These are phyloP conservation scores for Yponomeuta evonymella DNA, from an alignment of 2,888 invertebrate species.

Conservation along the genomic window DNA sequence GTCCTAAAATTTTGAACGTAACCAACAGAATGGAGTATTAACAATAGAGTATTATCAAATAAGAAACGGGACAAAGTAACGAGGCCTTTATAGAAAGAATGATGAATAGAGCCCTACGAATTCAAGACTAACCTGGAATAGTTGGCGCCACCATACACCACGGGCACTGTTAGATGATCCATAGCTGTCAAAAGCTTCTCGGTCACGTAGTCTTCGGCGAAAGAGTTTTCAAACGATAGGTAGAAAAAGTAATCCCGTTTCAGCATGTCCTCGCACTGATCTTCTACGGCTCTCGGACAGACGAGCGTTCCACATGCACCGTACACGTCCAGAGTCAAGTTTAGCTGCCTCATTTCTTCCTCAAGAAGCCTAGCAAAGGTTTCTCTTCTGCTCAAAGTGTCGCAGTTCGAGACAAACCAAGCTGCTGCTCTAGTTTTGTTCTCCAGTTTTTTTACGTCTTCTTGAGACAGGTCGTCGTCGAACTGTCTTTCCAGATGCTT, in stretches of 20 bases:
- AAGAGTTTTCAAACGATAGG: constrained; percentile 26
- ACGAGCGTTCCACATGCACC: constrained; percentile 20
- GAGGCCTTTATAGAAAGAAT: too few species aligned
- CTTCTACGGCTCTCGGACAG: constrained; percentile 19
- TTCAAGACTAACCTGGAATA: constrained; percentile 40
- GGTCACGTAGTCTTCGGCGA: constrained; percentile 25
- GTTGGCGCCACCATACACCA: constrained; percentile 76
- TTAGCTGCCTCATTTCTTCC: constrained; percentile 16
- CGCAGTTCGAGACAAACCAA: constrained; percentile 19
- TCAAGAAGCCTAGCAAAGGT: constrained; percentile 15
- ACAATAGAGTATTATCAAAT: too few species aligned
- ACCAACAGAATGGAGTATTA: too few species aligned
- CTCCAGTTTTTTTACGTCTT: constrained; percentile 14
- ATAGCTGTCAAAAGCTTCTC: constrained; percentile 32
- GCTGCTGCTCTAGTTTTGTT: constrained; percentile 18
- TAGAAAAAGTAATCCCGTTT: constrained; percentile 26
- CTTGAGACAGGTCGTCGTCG: background rate
- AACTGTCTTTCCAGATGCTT: background rate
- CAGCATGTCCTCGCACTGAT: constrained; percentile 18
- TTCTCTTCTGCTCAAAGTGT: constrained; percentile 9
- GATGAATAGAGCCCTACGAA: too few species aligned
- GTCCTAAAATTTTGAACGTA: too few species aligned
- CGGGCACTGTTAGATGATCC: constrained; percentile 72
- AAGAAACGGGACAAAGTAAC: too few species aligned
- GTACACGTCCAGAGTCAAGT: constrained; percentile 21